Base-by-base conservation (phyloP, 1,140 invertebrate genomes). In the Saccostrea glomerata region DNA sequence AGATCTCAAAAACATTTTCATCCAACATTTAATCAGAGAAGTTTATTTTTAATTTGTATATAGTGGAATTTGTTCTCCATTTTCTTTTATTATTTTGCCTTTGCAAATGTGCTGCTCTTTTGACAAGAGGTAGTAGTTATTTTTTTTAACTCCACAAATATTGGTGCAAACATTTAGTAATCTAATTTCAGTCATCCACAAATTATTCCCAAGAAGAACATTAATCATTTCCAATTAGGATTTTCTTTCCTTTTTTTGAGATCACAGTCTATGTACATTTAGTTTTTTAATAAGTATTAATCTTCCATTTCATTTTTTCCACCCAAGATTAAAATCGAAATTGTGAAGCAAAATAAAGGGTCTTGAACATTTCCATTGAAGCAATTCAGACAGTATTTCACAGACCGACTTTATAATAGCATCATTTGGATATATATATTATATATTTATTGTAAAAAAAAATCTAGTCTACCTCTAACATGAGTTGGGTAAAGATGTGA, bases 41-140 rank as follows among this genome's bases (percentile, higher is more conserved):
- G 30, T 30, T 77, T 15, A 36, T 36, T 77, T 73, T 73, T 77
- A 15, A 77, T 77, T 77, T 77, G 70, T 77, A 77, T 30, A 77
- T 77, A 77, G 25, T 77, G 70, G 70, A 30, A 77, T 77, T 13
- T 77, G 30, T 77, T 77, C 30, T 77, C 70, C 25, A 25, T 77
- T 25, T 77, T 30, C 70, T 30, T 77, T 25, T 30, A 30, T 77
- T 15, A 77, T 30, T 77, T 77, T 77, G 70, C 70, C 70, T 25
- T 77, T 77, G 70, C 70, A 77, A 77, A 77, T 77, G 70, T 77
- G 70, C 70, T 77, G 70, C 70, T 77, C 70, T 77, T 77, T 77
- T 77, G 70, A 77, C 25, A 77, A 77, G 23, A 11, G 70, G 70
- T 77, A 77, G 70, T 77, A 30, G 30, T 73, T 77, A 36, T 12